A percentile compares a stretch with the other conserved stretches of the same genome.
Conservation (phyloP, 2,797 vertebrate species). For the Chelidonichthys spinosus region DNA sequence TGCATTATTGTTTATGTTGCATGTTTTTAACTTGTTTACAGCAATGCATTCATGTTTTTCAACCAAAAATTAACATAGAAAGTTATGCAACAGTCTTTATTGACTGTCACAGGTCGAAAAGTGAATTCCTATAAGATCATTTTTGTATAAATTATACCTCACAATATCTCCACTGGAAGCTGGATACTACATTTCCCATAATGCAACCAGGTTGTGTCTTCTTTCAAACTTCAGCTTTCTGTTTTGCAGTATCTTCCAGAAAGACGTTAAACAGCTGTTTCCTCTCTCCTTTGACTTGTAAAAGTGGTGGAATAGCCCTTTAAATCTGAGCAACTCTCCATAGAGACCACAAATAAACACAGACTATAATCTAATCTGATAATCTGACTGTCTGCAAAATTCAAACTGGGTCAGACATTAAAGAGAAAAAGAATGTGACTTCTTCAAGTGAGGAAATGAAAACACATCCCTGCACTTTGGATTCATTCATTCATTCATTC, state of each 20-base stretch:
- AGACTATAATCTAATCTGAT: not conserved
- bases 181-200: not conserved
- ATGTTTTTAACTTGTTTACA: too few relatives aligned
- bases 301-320: not conserved
- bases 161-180: too few relatives aligned
- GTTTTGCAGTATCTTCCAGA: too few relatives aligned
- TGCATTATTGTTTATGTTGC: too few relatives aligned
- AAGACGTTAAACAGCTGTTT: not conserved
- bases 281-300: not conserved
- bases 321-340: not conserved
- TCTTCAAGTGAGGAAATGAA: constrained; percentile 27
- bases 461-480: constrained; percentile 22
- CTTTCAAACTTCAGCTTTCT: too few relatives aligned
- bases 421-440: constrained; percentile 19
- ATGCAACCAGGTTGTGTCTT: not conserved
- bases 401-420: not conserved
- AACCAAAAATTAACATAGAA: too few relatives aligned
- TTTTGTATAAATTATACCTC: not conserved
- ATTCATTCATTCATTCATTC: too few relatives aligned
- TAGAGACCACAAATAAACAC: not conserved
- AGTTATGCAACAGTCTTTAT: too few relatives aligned
- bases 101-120: too few relatives aligned
- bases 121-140: too few relatives aligned
- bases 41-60: too few relatives aligned
- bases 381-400: not conserved